Evolutionary conservation across 2,888 invertebrate genomes (phyloP).

Genomic region (Scaptomyza reducta): DNA sequence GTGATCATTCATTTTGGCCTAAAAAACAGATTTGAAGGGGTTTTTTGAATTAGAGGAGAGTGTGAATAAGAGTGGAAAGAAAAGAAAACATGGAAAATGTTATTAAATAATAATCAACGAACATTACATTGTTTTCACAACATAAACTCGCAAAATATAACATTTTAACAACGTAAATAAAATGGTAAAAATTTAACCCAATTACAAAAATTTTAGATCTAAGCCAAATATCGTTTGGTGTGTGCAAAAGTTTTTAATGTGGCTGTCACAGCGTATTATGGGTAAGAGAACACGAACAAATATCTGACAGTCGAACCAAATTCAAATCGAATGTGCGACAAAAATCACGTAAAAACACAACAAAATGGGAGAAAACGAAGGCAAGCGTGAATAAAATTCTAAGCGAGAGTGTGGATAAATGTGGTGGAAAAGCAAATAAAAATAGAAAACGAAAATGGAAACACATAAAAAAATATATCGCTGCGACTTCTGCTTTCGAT

Average conservation of each 20-base stretch:
- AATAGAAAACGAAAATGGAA: constrained; percentile 12
- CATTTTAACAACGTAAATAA: no score
- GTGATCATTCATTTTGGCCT: constrained; percentile 85
- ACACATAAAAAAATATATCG: constrained; percentile 29
- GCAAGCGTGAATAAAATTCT: constrained; percentile 42
- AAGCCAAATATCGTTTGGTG: constrained; percentile 19
- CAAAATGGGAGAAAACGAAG: constrained; percentile 22
- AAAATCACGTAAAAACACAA: constrained; percentile 24
- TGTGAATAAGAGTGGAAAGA: no score
- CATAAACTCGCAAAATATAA: no score
- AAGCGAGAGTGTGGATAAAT: constrained; percentile 54
- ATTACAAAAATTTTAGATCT: background rate
- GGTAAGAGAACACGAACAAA: constrained; percentile 13
- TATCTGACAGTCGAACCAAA: constrained; percentile 37
- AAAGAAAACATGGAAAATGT: background rate
- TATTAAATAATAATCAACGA: no score
- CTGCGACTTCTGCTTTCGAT: constrained; percentile 54
- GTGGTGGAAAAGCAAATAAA: constrained; percentile 20
- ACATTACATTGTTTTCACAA: no score
- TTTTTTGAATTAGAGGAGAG: background rate
- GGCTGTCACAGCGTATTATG: constrained; percentile 38
- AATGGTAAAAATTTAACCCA: background rate
- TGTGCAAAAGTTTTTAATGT: constrained; percentile 38
- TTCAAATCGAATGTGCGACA: constrained; percentile 42
- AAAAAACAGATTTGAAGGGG: constrained; percentile 19